These are phyloP conservation scores for Nephrotoma flavescens DNA, from an alignment of 2,888 invertebrate species.

Conservation along the genomic window DNA sequence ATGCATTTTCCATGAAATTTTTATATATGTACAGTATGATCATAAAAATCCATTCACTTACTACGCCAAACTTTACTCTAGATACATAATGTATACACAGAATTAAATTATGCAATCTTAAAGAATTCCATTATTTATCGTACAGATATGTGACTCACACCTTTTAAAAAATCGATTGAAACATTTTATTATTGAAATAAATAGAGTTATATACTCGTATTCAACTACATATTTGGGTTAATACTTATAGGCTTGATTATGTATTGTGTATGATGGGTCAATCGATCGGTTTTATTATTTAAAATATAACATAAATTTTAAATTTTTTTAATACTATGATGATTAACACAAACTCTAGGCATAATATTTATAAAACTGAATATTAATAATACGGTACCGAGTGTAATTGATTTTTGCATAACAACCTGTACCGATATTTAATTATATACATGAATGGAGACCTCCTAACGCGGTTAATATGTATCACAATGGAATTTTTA, in stretches of 20 bases:
- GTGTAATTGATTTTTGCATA: not conserved
- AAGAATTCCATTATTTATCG: not conserved
- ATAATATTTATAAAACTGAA: too few species aligned
- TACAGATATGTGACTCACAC: not conserved
- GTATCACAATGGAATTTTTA: not conserved
- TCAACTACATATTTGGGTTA: not conserved
- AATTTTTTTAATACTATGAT: not conserved
- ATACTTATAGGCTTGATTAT: not conserved
- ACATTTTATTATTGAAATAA: not conserved
- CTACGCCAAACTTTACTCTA: not conserved
- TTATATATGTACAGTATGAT: not conserved
- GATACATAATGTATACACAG: not conserved
- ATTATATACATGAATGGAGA: not conserved
- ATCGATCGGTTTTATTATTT: not conserved
- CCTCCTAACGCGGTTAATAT: not conserved
- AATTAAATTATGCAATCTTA: not conserved
- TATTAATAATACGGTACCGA: not conserved
- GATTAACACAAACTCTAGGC: not conserved
- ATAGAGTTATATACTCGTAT: not conserved
- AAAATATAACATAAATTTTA: not conserved
- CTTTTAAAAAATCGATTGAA: not conserved
- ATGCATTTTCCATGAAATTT: not conserved
- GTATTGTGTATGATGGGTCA: not conserved
- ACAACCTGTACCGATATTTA: not conserved
- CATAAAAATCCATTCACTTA: not conserved